A percentile compares a stretch with the other conserved stretches of the same genome.
Conservation (phyloP, 2,113 vertebrate species). For the Sminthopsis crassicaudata region DNA sequence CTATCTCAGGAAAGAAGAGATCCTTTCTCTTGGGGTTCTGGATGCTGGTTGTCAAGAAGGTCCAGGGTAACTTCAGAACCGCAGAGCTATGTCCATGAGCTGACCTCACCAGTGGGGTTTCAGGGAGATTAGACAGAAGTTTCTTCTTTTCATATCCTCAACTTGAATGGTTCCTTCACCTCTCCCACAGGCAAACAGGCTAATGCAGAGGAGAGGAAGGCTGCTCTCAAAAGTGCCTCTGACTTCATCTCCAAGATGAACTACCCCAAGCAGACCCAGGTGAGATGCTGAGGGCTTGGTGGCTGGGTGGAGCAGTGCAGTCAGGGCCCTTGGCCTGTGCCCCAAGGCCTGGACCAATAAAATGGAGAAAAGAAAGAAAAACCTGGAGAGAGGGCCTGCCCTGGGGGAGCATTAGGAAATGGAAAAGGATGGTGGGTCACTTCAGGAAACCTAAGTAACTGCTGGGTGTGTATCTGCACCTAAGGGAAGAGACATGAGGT, state of each 20-base stretch:
- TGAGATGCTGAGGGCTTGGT: conserved; percentile 57
- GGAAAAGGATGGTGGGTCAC: neutral
- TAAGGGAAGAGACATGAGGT: neutral
- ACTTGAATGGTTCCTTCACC: neutral
- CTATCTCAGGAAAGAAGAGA: neutral
- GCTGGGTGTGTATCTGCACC: neutral
- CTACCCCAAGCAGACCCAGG: conserved; percentile 95
- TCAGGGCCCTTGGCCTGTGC: neutral
- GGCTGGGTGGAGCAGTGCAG: neutral
- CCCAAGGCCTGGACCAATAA: neutral
- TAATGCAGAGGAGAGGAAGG: conserved; percentile 94
- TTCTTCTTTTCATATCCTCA: neutral
- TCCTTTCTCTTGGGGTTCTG: neutral
- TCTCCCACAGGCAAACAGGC: conserved; percentile 89
- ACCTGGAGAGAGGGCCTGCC: neutral
- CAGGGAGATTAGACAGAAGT: neutral
- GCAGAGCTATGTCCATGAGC: neutral
- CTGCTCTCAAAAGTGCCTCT: conserved; percentile 92
- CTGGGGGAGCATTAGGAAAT: neutral
- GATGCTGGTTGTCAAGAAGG: neutral
- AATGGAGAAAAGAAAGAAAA: neutral
- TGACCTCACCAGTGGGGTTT: neutral
- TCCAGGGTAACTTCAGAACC: neutral
- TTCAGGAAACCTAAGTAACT: neutral
- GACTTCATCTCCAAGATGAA: conserved; percentile 98